Evolutionary conservation across 1,140 invertebrate genomes (phyloP), one percentile per base, ranked within the genome.

Genomic region (Bombus pyrosoma): DNA sequence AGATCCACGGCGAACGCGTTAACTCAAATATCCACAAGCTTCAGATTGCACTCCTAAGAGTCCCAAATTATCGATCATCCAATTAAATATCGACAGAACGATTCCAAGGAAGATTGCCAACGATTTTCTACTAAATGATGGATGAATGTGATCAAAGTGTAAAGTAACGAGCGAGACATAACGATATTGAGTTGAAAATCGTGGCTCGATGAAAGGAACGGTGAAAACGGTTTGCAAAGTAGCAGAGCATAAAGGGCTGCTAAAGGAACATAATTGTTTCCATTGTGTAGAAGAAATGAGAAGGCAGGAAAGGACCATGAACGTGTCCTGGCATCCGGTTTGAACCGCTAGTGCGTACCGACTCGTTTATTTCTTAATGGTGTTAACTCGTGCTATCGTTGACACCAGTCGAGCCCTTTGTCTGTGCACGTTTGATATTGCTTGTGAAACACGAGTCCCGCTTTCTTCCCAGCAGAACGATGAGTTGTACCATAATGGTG

Each of bases 251-350:
- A 13, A 32, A 22, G 34, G 18, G 68, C 77, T 62, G 84, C 82
- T 88, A 88, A 91, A 88, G 82, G 64, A 66, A 22, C 77, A 81
- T 92, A 92, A 92, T 92, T 91, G 88, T 92, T 92, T 91, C 91
- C 87, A 92, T 92, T 91, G 85, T 92, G 85, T n/a, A 59, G 69
- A 76, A 47, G 68, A 86, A 86, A 83, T 73, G 69, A 73, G 82
- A 81, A 32, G 32, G 57, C 47, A 25, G 3, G 28, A 64, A 66
- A 64, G 66, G 41, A 78, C 53, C 86, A 59, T 77, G 71, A 83
- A 81, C 76, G 59, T 71, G 41, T 34, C 25, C 39, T 53, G 74
- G 34, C 81, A 57, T 66, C 69, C 80, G 39, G 86, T 87, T 87
- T 39, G 78, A 72, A 59, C 47, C 62, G 76, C 41, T 59, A 47